Evolutionary conservation across 2,888 invertebrate species (phyloP), one percentile per base, ranked within the genome.

Genomic region (Ditylenchus weischeri): DNA sequence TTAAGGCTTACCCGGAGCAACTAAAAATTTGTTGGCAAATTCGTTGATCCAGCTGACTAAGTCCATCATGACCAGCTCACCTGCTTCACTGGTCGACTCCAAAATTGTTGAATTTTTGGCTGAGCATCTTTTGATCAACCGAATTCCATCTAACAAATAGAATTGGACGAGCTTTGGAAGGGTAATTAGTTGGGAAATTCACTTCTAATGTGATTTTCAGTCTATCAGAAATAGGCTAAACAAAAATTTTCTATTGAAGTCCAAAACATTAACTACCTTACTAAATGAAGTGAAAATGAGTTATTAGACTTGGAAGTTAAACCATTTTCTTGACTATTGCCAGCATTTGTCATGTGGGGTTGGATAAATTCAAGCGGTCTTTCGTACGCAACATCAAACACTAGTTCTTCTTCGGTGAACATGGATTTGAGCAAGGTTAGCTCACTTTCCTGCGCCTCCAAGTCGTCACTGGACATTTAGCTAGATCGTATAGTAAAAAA

Each of bases 121-220:
- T 65, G 8, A 47, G 38, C 19, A 51, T 36, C 23, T 48, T 61
- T 49, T 59, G 58, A 29, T 60, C 47, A n/a, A 65, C 10, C 35
- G 23, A 23, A 11, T 23, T 49, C 29, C 59, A 47, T 58, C 65
- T 57, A 15, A 59, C 49, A 19, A 59, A 38, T 18, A 65, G 49
- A 35, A 19, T 38, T 47, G 65, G 65, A 18, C 50, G 38, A 13
- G 35, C 29, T 21, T 19, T 38, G 43, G 58, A 47, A 3, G 65
- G 65, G 57, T 65, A 65, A 21, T 47, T 35, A n/a, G 59, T 8
- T n/a, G 65, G 60, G 36, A 65, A 59, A n/a, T 58, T 57, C 15
- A 65, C 38, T 18, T 58, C 36, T n/a, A 65, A 35, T 49, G 57
- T 59, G 15, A 65, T 47, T 19, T 47, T 50, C 2, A 43, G 43